These are phyloP conservation scores for Calyptomena viridis DNA, from an alignment of 2,113 vertebrate species.

Conservation along the genomic window DNA sequence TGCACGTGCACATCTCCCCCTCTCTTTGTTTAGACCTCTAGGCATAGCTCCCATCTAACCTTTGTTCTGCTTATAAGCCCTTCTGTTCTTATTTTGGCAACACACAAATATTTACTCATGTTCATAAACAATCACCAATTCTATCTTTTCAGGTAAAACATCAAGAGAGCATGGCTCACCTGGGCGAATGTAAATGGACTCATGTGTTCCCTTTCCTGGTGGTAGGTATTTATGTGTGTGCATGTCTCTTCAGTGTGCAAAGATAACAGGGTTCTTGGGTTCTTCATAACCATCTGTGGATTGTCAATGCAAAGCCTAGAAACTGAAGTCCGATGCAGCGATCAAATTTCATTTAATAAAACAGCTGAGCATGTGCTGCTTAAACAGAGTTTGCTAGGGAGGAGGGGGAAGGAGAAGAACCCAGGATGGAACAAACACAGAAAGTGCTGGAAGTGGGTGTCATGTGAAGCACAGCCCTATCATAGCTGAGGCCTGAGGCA, in stretches of 20 bases:
- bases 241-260: not conserved
- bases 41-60: not conserved
- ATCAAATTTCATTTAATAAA: not conserved
- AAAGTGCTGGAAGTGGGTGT: not conserved
- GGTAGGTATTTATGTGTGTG: conserved; percentile 73
- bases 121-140: not conserved
- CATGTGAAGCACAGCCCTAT: not conserved
- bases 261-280: not conserved
- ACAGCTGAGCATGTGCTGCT: not conserved
- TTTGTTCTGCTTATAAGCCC: not conserved
- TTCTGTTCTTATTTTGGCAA: conserved; percentile 55
- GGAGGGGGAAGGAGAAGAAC: not conserved
- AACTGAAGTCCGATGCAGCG: not conserved
- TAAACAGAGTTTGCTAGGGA: not conserved
- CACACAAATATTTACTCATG: not conserved
- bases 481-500: not conserved
- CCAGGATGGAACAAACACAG: not conserved
- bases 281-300: not conserved
- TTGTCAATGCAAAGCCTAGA: not conserved
- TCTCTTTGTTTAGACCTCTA: not conserved
- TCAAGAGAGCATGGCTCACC: conserved; percentile 78
- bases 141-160: conserved; percentile 74
- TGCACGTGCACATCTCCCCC: not conserved
- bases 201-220: conserved; percentile 83
- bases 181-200: conserved; percentile 70